A percentile compares a stretch with the other conserved stretches of the same genome.
Conservation (phyloP, 2,797 vertebrate species). For the Chiroxiphia lanceolata region DNA sequence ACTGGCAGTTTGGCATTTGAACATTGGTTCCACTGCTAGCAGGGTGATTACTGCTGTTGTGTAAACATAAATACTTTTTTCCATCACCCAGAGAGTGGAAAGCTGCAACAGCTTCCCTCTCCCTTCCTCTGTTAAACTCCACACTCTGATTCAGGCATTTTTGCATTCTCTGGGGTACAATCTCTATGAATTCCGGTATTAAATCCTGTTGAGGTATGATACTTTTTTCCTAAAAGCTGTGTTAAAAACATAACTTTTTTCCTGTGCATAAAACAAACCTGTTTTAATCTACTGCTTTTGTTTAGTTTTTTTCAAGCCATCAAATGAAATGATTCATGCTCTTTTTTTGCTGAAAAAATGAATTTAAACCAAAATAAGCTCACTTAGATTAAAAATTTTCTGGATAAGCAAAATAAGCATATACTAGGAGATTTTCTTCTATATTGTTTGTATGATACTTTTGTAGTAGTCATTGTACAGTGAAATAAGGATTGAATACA, state of each 20-base stretch:
- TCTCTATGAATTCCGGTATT: slow-evolving; percentile 24
- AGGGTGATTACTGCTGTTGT: background rate
- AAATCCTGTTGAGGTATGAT: slow-evolving; percentile 26
- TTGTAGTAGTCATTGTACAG: background rate
- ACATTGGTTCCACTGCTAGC: background rate
- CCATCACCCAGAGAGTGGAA: accelerated
- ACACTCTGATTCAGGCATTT: background rate
- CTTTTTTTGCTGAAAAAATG: slow-evolving; percentile 14
- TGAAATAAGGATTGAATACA: background rate
- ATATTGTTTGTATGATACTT: background rate
- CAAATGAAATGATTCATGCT: slow-evolving; percentile 43
- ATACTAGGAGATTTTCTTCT: slow-evolving; percentile 2
- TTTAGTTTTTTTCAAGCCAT: slow-evolving; percentile 50
- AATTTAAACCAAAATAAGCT: slow-evolving; percentile 37
- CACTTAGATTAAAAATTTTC: slow-evolving; percentile 26
- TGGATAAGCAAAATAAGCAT: background rate
- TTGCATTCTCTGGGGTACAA: background rate
- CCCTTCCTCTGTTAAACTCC: background rate
- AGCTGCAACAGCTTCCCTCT: background rate
- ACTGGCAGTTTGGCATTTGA: background rate
- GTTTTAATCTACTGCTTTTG: slow-evolving; percentile 2
- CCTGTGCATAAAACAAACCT: background rate
- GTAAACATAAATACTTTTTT: background rate
- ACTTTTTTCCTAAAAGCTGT: background rate
- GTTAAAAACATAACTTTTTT: background rate